These are phyloP conservation scores for Troides aeacus DNA, from an alignment of 2,888 invertebrate genomes.

Conservation along the genomic window DNA sequence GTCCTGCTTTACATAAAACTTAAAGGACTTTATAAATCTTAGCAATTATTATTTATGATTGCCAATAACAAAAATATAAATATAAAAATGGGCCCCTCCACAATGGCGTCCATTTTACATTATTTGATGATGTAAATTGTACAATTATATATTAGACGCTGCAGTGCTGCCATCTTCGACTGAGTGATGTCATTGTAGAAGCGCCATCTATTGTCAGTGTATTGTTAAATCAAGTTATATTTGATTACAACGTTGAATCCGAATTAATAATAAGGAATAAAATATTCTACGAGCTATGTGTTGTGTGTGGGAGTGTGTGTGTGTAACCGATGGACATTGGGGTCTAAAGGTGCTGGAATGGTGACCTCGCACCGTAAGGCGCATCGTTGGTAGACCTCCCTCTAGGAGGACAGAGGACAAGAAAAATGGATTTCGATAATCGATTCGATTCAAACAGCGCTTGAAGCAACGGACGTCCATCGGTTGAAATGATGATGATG, in stretches of 20 bases:
- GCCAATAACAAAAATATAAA: not conserved
- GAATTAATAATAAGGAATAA: not conserved
- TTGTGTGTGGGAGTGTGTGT: too few species aligned
- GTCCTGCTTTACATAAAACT: not conserved
- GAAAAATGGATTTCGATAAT: too few species aligned
- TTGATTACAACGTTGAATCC: not conserved
- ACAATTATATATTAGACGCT: not conserved
- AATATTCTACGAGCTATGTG: too few species aligned
- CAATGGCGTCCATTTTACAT: not conserved
- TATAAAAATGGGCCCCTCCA: not conserved
- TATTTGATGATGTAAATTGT: not conserved
- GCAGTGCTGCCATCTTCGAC: slow-evolving; percentile 6
- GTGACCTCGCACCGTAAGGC: too few species aligned
- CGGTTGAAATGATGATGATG: too few species aligned
- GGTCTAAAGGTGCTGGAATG: too few species aligned
- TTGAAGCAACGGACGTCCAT: too few species aligned
- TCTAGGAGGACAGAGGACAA: too few species aligned
- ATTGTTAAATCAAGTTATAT: not conserved
- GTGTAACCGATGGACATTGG: too few species aligned
- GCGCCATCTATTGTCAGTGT: slow-evolving; percentile 11
- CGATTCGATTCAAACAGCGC: too few species aligned
- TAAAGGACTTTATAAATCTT: not conserved
- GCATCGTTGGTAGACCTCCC: too few species aligned
- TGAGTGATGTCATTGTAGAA: not conserved
- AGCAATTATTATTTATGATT: not conserved